Evolutionary conservation across 2,888 invertebrate genomes (phyloP), one percentile per base, ranked within the genome.

Genomic region (Cordilura impudica): DNA sequence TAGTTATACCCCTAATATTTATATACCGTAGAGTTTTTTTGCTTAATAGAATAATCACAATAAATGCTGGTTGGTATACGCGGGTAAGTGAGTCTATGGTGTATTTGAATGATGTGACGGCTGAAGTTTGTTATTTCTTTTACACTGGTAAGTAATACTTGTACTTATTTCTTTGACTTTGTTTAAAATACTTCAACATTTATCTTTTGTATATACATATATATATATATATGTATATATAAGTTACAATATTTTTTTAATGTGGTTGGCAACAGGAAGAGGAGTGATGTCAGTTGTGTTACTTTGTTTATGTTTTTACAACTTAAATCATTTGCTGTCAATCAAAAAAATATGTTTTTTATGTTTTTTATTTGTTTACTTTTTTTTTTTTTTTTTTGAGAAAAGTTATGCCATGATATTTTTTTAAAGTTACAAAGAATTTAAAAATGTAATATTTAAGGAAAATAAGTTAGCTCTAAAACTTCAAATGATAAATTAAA

Each of bases 31-130:
- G n/a, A n/a, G n/a, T n/a, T 26, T 26, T 26, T 6, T 26, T 26
- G 4, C 26, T 26, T 26, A 26, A 26, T 6, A 26, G 26, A 26
- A 26, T 26, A 26, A 4, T 26, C 39, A 58, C 35, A 35, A 58
- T 21, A 39, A 58, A 58, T 45, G 26, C 4, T 45, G 12, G 16
- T 23, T 45, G 35, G 35, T 12, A 16, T 21, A 58, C 19, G 23
- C 10, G 16, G 7, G 23, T 12, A n/a, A 5, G 12, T 43, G 1
- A 39, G 10, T 4, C 19, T 4, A n/a, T 39, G 31, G 6, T 26
- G 23, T 31, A 63, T 71, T 71, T 63, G 54, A 53, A 71, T 54
- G 63, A 63, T 54, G 16, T 54, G 53, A 63, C 35, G 54, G 61
- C 21, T 54, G 54, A 54, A 54, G 31, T 45, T 16, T 31, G 23